A percentile compares a stretch with the other conserved stretches of the same genome.
phyloP scores from a whole-genome alignment of 2,113 vertebrate genomes.

The Monarcha castaneiventris region DNA sequence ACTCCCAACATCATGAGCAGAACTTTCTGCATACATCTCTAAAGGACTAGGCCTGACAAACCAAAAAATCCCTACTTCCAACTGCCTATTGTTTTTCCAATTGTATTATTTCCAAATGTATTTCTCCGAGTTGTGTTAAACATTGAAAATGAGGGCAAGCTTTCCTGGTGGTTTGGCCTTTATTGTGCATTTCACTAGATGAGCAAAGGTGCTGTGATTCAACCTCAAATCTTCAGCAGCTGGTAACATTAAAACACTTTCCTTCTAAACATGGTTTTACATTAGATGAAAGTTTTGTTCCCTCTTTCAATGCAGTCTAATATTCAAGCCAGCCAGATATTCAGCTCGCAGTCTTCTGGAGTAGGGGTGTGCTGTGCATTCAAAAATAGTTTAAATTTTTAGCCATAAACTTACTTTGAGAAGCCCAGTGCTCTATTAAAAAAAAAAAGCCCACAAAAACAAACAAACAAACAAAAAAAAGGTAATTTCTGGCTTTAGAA shows the following conservation, averaged over 20 bases:
- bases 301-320: neutral
- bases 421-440: neutral
- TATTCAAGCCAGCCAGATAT: neutral
- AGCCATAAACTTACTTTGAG: neutral
- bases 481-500: neutral
- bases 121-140: neutral
- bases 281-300: neutral
- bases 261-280: neutral
- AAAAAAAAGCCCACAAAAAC: too few species aligned
- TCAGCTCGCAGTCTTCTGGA: neutral
- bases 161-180: neutral
- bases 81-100: neutral
- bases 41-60: neutral
- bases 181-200: neutral
- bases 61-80: neutral
- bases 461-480: too few species aligned
- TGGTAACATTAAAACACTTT: neutral
- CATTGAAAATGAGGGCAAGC: neutral
- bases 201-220: neutral
- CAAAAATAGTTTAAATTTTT: neutral
- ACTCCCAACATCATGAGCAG: neutral
- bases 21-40: neutral
- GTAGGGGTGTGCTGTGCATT: rapidly evolving
- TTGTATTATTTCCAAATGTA: neutral
- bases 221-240: neutral